Evolutionary conservation across 2,888 invertebrate genomes (phyloP).

Genomic region (Oasisia sp.): DNA sequence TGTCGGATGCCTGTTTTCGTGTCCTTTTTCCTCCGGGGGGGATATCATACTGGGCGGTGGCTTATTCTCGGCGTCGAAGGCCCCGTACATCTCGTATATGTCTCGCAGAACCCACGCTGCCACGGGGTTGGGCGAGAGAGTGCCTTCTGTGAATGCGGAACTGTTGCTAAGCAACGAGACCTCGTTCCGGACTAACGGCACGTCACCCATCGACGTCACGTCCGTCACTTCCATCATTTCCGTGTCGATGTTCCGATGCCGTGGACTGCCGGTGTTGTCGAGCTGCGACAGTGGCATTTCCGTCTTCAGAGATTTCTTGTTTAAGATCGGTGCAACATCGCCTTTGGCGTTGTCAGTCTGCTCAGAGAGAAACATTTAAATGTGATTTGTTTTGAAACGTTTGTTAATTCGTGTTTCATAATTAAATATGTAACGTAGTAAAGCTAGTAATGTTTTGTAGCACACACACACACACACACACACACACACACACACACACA

Average conservation of each 20-base stretch:
- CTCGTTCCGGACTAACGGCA: not conserved
- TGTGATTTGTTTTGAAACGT: not conserved
- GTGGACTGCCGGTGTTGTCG: not conserved
- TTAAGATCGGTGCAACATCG: not conserved
- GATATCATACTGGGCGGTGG: not conserved
- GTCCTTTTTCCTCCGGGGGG: not conserved
- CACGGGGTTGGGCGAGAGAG: not conserved
- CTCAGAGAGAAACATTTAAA: not conserved
- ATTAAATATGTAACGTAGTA: not conserved
- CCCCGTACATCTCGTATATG: not conserved
- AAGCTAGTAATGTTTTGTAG: not conserved
- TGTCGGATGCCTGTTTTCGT: not conserved
- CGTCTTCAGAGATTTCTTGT: not conserved
- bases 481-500: no score
- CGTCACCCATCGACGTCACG: not conserved
- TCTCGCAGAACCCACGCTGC: not conserved
- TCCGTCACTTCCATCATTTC: not conserved
- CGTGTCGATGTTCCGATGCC: not conserved
- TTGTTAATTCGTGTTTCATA: not conserved
- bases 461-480: no score
- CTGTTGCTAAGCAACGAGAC: not conserved
- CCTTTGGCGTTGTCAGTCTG: not conserved
- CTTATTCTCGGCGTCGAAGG: not conserved
- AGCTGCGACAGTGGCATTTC: not conserved
- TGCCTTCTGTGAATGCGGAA: not conserved